Percentiles rank a stretch among this genome's conserved stretches.
These are phyloP conservation scores for Buphagus erythrorhynchus DNA, from an alignment of 2,797 vertebrate genomes.

Conservation along the genomic window DNA sequence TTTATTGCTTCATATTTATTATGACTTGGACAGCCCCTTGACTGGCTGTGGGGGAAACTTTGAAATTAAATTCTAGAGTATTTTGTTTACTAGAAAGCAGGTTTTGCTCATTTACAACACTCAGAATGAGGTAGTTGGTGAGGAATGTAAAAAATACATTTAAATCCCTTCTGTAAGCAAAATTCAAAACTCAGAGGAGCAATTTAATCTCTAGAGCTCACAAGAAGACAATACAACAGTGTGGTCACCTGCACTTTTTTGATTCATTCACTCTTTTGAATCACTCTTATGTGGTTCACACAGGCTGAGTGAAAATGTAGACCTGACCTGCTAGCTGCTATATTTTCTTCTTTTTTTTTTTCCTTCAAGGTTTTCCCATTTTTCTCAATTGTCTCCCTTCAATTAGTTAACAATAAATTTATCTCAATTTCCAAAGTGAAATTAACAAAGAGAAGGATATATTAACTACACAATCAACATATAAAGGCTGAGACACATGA, in stretches of 20 bases:
- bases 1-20: neutral
- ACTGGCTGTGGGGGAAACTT: neutral
- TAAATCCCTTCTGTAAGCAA: conserved; percentile 2
- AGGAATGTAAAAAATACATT: neutral
- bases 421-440: neutral
- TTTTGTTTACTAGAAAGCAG: neutral
- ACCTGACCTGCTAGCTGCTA: neutral
- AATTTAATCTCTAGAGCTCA: neutral
- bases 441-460: neutral
- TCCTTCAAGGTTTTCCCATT: neutral
- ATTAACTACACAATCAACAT: neutral
- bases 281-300: neutral
- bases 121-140: neutral
- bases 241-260: neutral
- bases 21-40: neutral
- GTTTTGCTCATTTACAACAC: neutral
- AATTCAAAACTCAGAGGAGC: neutral
- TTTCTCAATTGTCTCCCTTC: neutral
- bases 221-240: neutral
- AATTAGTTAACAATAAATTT: neutral
- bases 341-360: neutral
- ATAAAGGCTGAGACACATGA: neutral
- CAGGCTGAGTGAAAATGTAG: neutral
- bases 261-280: neutral
- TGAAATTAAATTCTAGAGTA: neutral